These are phyloP conservation scores for Maniola hyperantus DNA, from an alignment of 2,888 invertebrate species.

Conservation along the genomic window DNA sequence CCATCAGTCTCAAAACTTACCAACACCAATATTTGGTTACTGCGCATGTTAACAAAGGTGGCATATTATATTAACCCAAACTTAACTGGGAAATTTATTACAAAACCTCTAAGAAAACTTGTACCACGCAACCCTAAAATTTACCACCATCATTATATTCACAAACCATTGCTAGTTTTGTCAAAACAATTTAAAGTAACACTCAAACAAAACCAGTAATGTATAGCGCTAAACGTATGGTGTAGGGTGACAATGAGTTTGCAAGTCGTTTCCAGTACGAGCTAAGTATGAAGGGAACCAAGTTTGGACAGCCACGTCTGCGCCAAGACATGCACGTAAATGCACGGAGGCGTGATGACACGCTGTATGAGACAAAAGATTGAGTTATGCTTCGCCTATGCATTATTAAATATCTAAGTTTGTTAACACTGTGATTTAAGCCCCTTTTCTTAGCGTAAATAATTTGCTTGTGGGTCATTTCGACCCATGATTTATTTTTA, in stretches of 20 bases:
- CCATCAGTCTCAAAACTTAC: slow-evolving; percentile 52
- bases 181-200: neutral
- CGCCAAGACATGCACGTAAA: slow-evolving; percentile 54
- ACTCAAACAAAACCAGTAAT: slow-evolving; percentile 33
- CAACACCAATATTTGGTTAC: slow-evolving; percentile 69
- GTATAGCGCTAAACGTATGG: slow-evolving; percentile 18
- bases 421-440: slow-evolving; percentile 10
- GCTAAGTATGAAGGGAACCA: slow-evolving; percentile 62
- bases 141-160: neutral
- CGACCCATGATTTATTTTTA: slow-evolving; percentile 1
- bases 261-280: slow-evolving; percentile 39
- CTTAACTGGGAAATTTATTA: slow-evolving; percentile 68
- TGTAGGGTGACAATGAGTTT: slow-evolving; percentile 28
- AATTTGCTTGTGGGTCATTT: neutral
- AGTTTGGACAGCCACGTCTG: slow-evolving; percentile 62
- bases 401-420: slow-evolving; percentile 41
- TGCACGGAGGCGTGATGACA: slow-evolving; percentile 54
- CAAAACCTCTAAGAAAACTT: slow-evolving; percentile 53
- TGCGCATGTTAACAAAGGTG: slow-evolving; percentile 66
- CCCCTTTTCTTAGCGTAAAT: neutral
- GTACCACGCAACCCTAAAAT: slow-evolving; percentile 33
- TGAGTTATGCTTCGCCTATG: slow-evolving; percentile 48
- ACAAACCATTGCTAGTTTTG: slow-evolving; percentile 34
- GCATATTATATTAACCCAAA: slow-evolving; percentile 68
- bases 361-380: slow-evolving; percentile 57